Conservation (phyloP, 2,797 vertebrate species). For the Mionectes olivaceus region DNA sequence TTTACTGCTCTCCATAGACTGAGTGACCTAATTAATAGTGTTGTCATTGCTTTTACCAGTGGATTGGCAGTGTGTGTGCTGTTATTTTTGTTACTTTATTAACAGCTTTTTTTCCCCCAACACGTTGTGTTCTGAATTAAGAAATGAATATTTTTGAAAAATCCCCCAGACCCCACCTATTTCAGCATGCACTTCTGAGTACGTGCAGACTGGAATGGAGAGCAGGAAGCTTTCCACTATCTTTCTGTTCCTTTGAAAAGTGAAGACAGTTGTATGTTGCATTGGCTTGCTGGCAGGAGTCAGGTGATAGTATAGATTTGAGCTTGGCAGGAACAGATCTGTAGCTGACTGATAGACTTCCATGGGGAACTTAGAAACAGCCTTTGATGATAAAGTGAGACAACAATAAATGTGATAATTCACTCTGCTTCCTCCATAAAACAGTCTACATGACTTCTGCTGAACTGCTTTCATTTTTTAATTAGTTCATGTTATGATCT, state of each 20-base stretch:
- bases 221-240: neutral
- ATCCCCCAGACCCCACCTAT: neutral
- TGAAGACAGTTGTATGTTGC: neutral
- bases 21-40: neutral
- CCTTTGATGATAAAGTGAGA: neutral
- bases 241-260: neutral
- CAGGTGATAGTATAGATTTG: neutral
- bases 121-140: neutral
- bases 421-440: slow-evolving; percentile 8
- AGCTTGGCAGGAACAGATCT: neutral
- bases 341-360: neutral
- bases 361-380: neutral
- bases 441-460: neutral
- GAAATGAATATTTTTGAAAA: neutral
- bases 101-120: neutral
- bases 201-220: neutral
- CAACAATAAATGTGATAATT: neutral
- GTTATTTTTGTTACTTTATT: neutral
- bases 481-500: neutral
- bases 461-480: neutral
- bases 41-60: neutral
- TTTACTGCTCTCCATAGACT: neutral
- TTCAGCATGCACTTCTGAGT: neutral
- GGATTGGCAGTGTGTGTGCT: neutral
- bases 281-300: neutral